A percentile compares a stretch with the other conserved stretches of the same genome.
Evolutionary conservation across 2,888 invertebrate species (phyloP).

Genomic region (Chaetogeoica ovagalla): DNA sequence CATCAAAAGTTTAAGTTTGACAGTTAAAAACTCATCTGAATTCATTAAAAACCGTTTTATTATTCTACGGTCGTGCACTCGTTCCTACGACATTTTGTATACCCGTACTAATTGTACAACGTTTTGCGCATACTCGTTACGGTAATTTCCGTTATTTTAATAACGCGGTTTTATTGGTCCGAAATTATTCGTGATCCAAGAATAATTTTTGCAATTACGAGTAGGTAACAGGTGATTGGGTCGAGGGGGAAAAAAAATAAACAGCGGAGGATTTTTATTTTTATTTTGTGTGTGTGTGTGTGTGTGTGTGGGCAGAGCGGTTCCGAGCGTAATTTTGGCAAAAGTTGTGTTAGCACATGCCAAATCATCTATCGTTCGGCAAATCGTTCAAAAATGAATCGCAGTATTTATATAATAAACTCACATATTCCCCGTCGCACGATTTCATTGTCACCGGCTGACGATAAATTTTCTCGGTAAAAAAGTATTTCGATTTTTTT

Average conservation of each 20-base stretch:
- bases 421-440: neutral
- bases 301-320: too few relatives aligned
- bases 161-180: too few relatives aligned
- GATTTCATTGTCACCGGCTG: slow-evolving; percentile 10
- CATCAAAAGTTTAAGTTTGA: neutral
- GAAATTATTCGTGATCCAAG: neutral
- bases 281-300: neutral
- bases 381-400: slow-evolving; percentile 21
- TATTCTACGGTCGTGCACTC: neutral
- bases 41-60: neutral
- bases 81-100: neutral
- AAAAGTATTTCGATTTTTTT: neutral
- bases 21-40: neutral
- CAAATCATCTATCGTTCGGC: neutral
- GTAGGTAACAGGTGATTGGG: neutral
- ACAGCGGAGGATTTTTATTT: neutral
- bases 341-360: slow-evolving; percentile 3
- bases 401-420: slow-evolving; percentile 23
- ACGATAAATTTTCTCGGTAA: slow-evolving; percentile 9
- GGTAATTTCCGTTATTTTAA: too few relatives aligned
- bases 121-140: too few relatives aligned
- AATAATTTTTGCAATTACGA: neutral
- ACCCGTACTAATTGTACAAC: too few relatives aligned
- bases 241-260: neutral
- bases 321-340: slow-evolving; percentile 13